Percentiles rank a stretch among this genome's conserved stretches.
Evolutionary conservation across 2,113 vertebrate genomes (phyloP).

Genomic region (Tragelaphus scriptus): DNA sequence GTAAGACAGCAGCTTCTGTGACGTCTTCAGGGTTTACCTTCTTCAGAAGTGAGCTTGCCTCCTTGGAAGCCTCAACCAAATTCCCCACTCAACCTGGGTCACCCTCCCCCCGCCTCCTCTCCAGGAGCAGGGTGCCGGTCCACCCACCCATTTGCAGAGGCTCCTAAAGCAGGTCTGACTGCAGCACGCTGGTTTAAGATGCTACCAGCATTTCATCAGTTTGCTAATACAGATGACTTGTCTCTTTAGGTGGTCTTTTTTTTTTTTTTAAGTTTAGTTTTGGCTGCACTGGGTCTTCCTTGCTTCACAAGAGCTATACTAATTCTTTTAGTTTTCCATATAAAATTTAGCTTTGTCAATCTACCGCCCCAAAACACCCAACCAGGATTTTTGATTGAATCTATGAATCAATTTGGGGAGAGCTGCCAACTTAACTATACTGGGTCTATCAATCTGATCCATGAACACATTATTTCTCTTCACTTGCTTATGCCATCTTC

Average conservation of each 20-base stretch:
- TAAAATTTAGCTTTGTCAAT: neutral
- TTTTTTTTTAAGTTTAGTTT: neutral
- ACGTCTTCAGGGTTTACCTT: neutral
- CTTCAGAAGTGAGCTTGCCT: neutral
- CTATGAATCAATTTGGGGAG: neutral
- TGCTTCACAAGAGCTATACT: neutral
- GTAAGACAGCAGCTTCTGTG: neutral
- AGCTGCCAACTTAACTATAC: neutral
- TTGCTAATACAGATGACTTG: neutral
- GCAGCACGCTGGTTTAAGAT: neutral
- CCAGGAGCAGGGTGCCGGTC: neutral
- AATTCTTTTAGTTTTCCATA: neutral
- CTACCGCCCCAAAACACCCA: neutral
- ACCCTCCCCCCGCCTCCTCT: neutral
- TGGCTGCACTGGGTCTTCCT: neutral
- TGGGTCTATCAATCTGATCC: neutral
- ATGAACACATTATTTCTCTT: neutral
- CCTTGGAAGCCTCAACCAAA: neutral
- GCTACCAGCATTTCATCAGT: neutral
- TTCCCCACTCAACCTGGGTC: neutral
- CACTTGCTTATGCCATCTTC: neutral
- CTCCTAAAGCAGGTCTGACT: neutral
- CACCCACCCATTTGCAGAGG: too few species aligned
- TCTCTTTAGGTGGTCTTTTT: neutral
- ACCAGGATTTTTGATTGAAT: neutral